phyloP scores from a whole-genome alignment of 1,140 invertebrate genomes.

The Chymomyza costata region DNA sequence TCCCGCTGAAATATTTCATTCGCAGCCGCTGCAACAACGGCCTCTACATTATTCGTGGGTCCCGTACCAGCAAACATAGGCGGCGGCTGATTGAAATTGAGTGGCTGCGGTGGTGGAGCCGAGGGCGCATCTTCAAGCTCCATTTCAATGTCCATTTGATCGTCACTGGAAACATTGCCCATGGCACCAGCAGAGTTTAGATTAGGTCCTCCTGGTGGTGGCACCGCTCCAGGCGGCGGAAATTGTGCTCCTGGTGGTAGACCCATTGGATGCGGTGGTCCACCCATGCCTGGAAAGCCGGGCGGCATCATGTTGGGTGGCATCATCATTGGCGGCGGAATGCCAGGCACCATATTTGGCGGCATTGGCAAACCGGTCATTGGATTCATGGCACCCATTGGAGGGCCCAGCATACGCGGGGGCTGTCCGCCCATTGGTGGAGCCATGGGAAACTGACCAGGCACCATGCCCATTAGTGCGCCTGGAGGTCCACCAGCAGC shows the following conservation, averaged over 20 bases:
- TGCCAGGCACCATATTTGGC: constrained; percentile 76
- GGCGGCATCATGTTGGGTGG: constrained; percentile 78
- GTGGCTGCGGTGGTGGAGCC: constrained; percentile 16
- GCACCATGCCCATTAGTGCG: constrained; percentile 77
- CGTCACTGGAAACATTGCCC: constrained; percentile 76
- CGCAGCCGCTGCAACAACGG: constrained; percentile 25
- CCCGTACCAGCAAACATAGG: constrained; percentile 32
- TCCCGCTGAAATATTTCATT: constrained; percentile 52
- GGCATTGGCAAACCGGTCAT: constrained; percentile 76
- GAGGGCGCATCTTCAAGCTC: constrained; percentile 76
- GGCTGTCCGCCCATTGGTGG: constrained; percentile 81
- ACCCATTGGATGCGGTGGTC: constrained; percentile 58
- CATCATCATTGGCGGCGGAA: constrained; percentile 76
- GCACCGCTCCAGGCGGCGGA: constrained; percentile 61
- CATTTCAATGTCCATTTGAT: constrained; percentile 82
- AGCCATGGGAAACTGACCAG: constrained; percentile 76
- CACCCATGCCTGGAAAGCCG: constrained; percentile 76
- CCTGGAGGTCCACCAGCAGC: constrained; percentile 74
- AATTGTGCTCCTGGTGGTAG: constrained; percentile 76
- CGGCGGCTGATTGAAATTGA: constrained; percentile 65
- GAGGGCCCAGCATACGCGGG: constrained; percentile 78
- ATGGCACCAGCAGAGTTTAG: constrained; percentile 6
- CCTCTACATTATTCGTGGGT: constrained; percentile 31
- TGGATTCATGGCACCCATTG: constrained; percentile 76
- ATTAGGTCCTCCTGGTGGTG: constrained; percentile 36